Conservation (phyloP, 2,113 vertebrate genomes). For the Catagonus wagneri region DNA sequence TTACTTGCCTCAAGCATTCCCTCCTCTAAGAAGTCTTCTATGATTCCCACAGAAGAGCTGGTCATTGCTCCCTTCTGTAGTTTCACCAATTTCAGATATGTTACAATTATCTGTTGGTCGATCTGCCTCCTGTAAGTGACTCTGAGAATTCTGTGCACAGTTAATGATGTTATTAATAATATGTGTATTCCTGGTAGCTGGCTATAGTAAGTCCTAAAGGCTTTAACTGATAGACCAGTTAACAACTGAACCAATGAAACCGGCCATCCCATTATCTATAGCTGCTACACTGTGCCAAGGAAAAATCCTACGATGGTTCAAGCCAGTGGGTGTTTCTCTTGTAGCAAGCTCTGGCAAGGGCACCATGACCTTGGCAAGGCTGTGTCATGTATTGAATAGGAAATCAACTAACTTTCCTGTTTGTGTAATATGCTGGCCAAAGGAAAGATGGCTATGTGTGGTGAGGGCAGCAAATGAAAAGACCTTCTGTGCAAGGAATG, state of each 20-base stretch:
- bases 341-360: slow-evolving; percentile 70
- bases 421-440: slow-evolving; percentile 69
- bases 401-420: slow-evolving; percentile 77
- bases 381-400: slow-evolving; percentile 54
- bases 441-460: slow-evolving; percentile 72
- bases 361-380: slow-evolving; percentile 76
- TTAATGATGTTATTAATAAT: slow-evolving; percentile 17
- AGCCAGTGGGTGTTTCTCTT: slow-evolving; percentile 54
- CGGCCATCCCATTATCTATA: slow-evolving; percentile 28
- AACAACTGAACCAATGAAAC: slow-evolving; percentile 20
- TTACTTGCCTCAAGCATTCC: neutral
- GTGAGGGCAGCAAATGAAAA: slow-evolving; percentile 75
- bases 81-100: neutral
- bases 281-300: slow-evolving; percentile 41
- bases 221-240: neutral
- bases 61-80: neutral
- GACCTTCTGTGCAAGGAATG: slow-evolving; percentile 75
- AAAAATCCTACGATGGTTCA: slow-evolving; percentile 43
- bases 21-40: neutral
- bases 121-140: neutral
- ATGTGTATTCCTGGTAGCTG: neutral
- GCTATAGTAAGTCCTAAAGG: neutral
- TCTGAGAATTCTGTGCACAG: neutral
- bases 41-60: neutral
- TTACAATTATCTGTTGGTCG: neutral